Evolutionary conservation across 2,888 invertebrate genomes (phyloP).

Genomic region (Cheilosia pagana): DNA sequence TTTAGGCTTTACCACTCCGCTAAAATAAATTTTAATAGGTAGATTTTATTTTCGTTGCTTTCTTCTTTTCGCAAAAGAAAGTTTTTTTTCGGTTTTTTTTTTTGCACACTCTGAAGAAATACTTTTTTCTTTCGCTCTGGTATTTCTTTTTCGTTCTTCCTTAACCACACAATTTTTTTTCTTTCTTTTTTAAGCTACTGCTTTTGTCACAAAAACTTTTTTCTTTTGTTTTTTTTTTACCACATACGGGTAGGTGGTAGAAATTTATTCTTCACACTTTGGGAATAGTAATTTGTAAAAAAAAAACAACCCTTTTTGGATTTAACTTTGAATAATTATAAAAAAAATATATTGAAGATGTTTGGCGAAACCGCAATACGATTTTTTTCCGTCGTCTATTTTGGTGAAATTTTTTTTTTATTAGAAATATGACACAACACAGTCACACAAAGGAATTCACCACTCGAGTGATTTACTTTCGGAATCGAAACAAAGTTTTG

Average conservation of each 20-base stretch:
- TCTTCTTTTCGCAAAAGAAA: constrained; percentile 63
- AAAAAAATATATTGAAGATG: constrained; percentile 44
- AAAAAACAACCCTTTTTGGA: neutral
- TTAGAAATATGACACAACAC: constrained; percentile 72
- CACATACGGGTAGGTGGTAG: constrained; percentile 44
- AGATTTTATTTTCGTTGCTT: constrained; percentile 28
- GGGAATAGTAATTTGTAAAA: constrained; percentile 7
- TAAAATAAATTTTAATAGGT: constrained; percentile 24
- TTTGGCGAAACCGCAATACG: constrained; percentile 41
- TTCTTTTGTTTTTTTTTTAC: constrained; percentile 48
- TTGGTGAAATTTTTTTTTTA: constrained; percentile 55
- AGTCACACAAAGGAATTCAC: constrained; percentile 59
- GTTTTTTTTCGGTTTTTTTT: constrained; percentile 45
- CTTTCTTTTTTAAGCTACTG: constrained; percentile 40
- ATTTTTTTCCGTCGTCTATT: constrained; percentile 58
- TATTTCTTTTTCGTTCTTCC: constrained; percentile 61
- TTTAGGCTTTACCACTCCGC: constrained; percentile 66
- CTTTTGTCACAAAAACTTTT: constrained; percentile 61
- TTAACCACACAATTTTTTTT: constrained; percentile 66
- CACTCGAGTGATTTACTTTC: constrained; percentile 49
- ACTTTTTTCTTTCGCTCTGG: constrained; percentile 42
- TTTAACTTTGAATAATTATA: constrained; percentile 37
- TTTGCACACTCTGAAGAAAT: constrained; percentile 55
- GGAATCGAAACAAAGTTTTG: constrained; percentile 54
- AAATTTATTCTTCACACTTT: constrained; percentile 40